Evolutionary conservation across 64 coral and sea anemone species (phyloP).

Genomic region (Anthopleura sola): DNA sequence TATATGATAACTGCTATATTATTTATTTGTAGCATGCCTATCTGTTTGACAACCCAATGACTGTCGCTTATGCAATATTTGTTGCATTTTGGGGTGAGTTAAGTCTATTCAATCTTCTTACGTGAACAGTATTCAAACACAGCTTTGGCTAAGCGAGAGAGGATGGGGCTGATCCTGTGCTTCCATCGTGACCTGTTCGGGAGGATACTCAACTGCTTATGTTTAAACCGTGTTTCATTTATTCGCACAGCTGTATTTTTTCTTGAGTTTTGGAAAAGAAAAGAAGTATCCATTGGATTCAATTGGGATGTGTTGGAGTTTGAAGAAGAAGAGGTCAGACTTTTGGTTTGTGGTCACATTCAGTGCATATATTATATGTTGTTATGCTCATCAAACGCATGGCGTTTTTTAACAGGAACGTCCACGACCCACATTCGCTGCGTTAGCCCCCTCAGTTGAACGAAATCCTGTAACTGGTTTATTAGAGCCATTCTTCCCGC

Average conservation of each 20-base stretch:
- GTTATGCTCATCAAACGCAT: not conserved
- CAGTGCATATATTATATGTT: too few relatives aligned
- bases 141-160: too few relatives aligned
- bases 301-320: slow-evolving; percentile 90
- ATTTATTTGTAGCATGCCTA: slow-evolving; percentile 67
- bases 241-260: slow-evolving; percentile 81
- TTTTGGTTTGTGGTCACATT: not conserved
- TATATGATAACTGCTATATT: not conserved
- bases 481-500: slow-evolving; percentile 87
- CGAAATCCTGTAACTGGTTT: slow-evolving; percentile 91
- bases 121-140: too few relatives aligned
- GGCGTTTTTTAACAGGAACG: slow-evolving; percentile 52
- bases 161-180: too few relatives aligned
- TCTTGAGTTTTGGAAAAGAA: slow-evolving; percentile 97
- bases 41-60: slow-evolving; percentile 96
- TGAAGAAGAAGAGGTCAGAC: slow-evolving; percentile 68
- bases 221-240: not conserved
- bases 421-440: slow-evolving; percentile 93
- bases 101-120: too few relatives aligned
- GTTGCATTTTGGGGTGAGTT: slow-evolving; percentile 98
- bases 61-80: slow-evolving; percentile 91
- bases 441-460: slow-evolving; percentile 85
- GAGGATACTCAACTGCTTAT: too few relatives aligned
- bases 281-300: slow-evolving; percentile 88
- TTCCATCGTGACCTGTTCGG: too few relatives aligned